Conservation (phyloP, 2,797 vertebrate genomes). For the Molossus molossus region DNA sequence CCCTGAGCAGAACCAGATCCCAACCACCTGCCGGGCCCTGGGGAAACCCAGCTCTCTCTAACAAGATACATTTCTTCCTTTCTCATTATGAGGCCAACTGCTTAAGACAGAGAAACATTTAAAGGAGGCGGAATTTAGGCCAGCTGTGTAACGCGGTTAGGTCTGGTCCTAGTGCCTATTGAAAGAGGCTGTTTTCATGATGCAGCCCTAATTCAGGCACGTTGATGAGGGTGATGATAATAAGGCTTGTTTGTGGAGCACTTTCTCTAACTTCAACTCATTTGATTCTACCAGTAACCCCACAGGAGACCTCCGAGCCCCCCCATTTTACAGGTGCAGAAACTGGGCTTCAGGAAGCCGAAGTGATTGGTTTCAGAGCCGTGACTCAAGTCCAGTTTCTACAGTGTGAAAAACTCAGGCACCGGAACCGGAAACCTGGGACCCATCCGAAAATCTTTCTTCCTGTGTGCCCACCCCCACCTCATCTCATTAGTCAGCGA, state of each 20-base stretch:
- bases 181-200: not conserved
- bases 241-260: not conserved
- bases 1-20: not conserved
- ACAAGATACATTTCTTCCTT: not conserved
- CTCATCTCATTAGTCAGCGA: not conserved
- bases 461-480: not conserved
- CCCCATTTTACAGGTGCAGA: not conserved
- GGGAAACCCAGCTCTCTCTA: not conserved
- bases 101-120: not conserved
- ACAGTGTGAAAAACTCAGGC: not conserved
- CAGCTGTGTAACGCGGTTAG: not conserved
- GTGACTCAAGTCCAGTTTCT: not conserved
- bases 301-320: not conserved
- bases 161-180: not conserved
- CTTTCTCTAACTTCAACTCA: not conserved
- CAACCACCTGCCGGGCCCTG: not conserved
- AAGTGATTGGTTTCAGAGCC: not conserved
- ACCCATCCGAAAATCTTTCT: not conserved
- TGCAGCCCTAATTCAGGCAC: not conserved
- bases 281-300: not conserved
- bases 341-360: not conserved
- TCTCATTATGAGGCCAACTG: not conserved
- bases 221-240: not conserved
- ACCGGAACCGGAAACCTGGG: not conserved
- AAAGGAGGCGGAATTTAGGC: slow-evolving; percentile 2